Evolutionary conservation across 2,113 vertebrate species (phyloP).

Genomic region (Rhegmatorhina hoffmannsi): DNA sequence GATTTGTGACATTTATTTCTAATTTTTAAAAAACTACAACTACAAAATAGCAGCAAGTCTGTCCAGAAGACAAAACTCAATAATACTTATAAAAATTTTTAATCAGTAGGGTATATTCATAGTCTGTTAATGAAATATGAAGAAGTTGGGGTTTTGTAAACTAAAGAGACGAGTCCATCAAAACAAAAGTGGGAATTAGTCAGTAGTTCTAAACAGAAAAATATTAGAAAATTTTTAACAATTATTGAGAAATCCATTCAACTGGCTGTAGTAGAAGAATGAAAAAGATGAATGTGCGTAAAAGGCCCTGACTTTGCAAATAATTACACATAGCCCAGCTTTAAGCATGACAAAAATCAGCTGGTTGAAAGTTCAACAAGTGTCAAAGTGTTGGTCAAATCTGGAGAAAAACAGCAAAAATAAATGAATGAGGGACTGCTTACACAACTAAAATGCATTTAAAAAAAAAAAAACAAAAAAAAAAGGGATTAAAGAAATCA

Average conservation of each 20-base stretch:
- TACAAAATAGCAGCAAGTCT: background rate
- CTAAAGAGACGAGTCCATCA: background rate
- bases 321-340: background rate
- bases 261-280: background rate
- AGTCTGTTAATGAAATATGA: background rate
- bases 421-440: background rate
- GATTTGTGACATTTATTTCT: background rate
- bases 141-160: background rate
- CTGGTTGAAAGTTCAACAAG: background rate
- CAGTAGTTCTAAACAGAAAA: background rate
- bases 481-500: background rate
- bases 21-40: accelerated
- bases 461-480: background rate
- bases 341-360: background rate
- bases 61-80: background rate
- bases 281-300: background rate
- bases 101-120: background rate
- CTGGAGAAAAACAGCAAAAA: background rate
- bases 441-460: background rate
- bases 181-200: background rate
- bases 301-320: background rate
- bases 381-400: background rate
- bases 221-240: background rate
- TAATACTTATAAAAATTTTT: background rate
- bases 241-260: background rate